phyloP scores from a whole-genome alignment of 1,140 invertebrate genomes.

The Pachypsylla venusta region DNA sequence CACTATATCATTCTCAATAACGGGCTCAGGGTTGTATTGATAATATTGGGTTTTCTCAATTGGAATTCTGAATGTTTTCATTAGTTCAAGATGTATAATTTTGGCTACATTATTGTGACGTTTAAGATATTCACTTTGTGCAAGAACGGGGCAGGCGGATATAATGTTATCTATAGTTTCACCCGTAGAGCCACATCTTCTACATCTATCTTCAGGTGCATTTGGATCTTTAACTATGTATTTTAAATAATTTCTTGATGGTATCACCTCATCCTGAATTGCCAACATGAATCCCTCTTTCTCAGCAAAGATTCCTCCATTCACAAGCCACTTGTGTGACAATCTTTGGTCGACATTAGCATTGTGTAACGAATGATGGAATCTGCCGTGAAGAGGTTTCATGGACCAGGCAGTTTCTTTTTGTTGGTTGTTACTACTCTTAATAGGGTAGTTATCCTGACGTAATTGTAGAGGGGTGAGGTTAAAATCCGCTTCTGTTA shows the following conservation, averaged over 20 bases:
- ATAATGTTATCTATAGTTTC: background rate
- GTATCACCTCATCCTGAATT: constrained; percentile 26
- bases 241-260: constrained; percentile 23
- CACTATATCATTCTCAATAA: constrained; percentile 2
- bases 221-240: constrained; percentile 20
- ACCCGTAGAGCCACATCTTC: background rate
- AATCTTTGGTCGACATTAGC: background rate
- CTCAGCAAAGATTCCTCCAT: constrained; percentile 20
- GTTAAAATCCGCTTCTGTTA: background rate
- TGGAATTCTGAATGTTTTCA: background rate
- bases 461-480: background rate
- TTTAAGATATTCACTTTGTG: background rate
- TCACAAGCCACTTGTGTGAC: background rate
- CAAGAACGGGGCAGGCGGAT: background rate
- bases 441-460: background rate
- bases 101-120: background rate
- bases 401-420: background rate
- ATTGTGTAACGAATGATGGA: background rate
- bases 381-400: background rate
- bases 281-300: constrained; percentile 24
- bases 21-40: background rate
- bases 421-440: background rate
- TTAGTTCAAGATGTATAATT: background rate
- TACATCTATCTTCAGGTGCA: background rate
- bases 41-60: background rate